Evolutionary conservation across 2,113 vertebrate species (phyloP).

Genomic region (Paedocypris sp.): DNA sequence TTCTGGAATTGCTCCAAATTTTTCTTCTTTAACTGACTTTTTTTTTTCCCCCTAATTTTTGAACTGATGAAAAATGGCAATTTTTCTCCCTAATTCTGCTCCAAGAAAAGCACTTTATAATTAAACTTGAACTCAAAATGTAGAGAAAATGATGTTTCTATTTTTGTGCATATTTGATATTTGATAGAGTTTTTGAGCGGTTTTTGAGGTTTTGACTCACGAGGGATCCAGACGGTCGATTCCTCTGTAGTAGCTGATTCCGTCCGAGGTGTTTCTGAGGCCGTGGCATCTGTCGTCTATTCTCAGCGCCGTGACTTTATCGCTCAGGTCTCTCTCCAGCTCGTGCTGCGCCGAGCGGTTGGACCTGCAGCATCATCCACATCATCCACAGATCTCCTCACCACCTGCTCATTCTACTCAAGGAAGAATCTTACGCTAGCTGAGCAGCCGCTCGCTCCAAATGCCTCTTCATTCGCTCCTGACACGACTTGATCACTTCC

Average conservation of each 20-base stretch:
- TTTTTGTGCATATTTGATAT: too few relatives aligned
- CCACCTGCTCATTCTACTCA: background rate
- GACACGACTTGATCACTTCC: slow-evolving; percentile 75
- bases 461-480: slow-evolving; percentile 72
- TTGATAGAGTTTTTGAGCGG: too few relatives aligned
- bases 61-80: too few relatives aligned
- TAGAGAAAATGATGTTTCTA: too few relatives aligned
- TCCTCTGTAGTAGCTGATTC: slow-evolving; percentile 74
- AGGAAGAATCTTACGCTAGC: slow-evolving; percentile 66
- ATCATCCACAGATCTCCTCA: background rate
- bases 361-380: slow-evolving; percentile 50
- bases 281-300: slow-evolving; percentile 82
- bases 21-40: too few relatives aligned
- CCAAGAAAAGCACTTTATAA: too few relatives aligned
- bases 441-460: slow-evolving; percentile 72
- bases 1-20: too few relatives aligned
- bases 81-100: too few relatives aligned
- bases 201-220: too few relatives aligned
- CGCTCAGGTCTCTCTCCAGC: slow-evolving; percentile 78
- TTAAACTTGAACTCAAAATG: too few relatives aligned
- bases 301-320: slow-evolving; percentile 74
- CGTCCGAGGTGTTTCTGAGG: slow-evolving; percentile 73
- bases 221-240: slow-evolving; percentile 77
- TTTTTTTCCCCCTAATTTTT: too few relatives aligned
- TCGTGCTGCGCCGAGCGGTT: slow-evolving; percentile 78